Conservation (phyloP, 2,888 invertebrate species). For the Drosophila borborema region DNA sequence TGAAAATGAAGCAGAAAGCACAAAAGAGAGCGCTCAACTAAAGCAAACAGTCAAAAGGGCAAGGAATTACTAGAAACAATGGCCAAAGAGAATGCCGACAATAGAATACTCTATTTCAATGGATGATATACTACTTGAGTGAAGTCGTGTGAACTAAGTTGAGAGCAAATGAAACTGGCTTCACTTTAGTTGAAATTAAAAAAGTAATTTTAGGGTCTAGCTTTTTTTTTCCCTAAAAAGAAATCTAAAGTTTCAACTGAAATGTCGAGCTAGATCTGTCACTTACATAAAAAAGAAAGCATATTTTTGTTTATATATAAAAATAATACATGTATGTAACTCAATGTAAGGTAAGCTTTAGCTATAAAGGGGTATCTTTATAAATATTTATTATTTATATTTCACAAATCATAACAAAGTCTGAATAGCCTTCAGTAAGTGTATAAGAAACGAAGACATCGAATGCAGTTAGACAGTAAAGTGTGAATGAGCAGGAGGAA, state of each 20-base stretch:
- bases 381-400: too few species aligned
- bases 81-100: conserved; percentile 2
- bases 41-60: conserved; percentile 44
- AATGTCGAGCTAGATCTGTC: too few species aligned
- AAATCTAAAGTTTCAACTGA: neutral
- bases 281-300: too few species aligned
- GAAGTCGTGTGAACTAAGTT: neutral
- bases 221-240: neutral
- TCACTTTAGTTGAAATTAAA: neutral
- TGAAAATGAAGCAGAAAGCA: conserved; percentile 70
- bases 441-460: conserved; percentile 43
- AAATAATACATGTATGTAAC: too few species aligned
- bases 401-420: too few species aligned
- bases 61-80: conserved; percentile 41
- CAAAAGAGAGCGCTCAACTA: conserved; percentile 38
- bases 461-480: conserved; percentile 51
- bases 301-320: too few species aligned
- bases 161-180: neutral
- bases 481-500: conserved; percentile 42
- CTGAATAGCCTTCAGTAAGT: neutral
- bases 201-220: neutral
- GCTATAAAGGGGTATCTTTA: too few species aligned
- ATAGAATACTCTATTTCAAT: conserved; percentile 21
- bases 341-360: too few species aligned
- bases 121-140: neutral